Percentiles rank a stretch among this genome's conserved stretches.
Conservation (phyloP, 2,113 vertebrate genomes). For the Columba janthina region DNA sequence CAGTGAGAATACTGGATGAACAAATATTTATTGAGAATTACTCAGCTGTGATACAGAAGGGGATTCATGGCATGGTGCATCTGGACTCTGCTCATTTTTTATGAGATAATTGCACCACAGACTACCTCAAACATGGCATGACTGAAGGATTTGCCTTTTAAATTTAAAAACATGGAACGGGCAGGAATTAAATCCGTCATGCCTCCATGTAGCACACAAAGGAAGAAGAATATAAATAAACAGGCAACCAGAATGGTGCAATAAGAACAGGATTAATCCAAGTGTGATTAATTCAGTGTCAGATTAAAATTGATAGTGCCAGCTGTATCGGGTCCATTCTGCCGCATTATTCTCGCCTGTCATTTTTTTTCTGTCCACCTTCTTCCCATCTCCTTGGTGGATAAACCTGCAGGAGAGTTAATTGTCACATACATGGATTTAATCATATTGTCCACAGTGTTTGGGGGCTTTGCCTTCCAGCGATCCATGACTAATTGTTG, state of each 20-base stretch:
- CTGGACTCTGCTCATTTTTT: conserved; percentile 78
- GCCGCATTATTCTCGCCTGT: conserved; percentile 64
- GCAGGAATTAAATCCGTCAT: conserved; percentile 84
- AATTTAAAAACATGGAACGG: conserved; percentile 76
- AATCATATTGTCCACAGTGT: conserved; percentile 90
- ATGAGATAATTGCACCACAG: conserved; percentile 78
- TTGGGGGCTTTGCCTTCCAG: conserved; percentile 77
- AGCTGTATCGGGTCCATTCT: conserved; percentile 86
- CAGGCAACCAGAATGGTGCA: conserved; percentile 74
- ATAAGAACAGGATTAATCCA: conserved; percentile 81
- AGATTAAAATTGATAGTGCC: conserved; percentile 87
- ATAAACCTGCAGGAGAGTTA: conserved; percentile 89
- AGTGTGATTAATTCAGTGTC: conserved; percentile 83
- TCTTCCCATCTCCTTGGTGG: conserved; percentile 71
- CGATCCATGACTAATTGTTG: conserved; percentile 88
- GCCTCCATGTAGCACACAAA: conserved; percentile 72
- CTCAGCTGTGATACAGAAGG: conserved; percentile 78
- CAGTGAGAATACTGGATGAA: conserved; percentile 79
- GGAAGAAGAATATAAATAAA: conserved; percentile 77
- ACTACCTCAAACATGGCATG: conserved; percentile 71
- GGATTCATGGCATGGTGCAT: conserved; percentile 72
- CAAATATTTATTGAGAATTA: conserved; percentile 91
- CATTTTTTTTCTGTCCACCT: conserved; percentile 26
- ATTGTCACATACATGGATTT: conserved; percentile 97
- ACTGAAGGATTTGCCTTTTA: conserved; percentile 73